Evolutionary conservation across 2,797 vertebrate species (phyloP).

Genomic region (Chaenodraco wilsoni): DNA sequence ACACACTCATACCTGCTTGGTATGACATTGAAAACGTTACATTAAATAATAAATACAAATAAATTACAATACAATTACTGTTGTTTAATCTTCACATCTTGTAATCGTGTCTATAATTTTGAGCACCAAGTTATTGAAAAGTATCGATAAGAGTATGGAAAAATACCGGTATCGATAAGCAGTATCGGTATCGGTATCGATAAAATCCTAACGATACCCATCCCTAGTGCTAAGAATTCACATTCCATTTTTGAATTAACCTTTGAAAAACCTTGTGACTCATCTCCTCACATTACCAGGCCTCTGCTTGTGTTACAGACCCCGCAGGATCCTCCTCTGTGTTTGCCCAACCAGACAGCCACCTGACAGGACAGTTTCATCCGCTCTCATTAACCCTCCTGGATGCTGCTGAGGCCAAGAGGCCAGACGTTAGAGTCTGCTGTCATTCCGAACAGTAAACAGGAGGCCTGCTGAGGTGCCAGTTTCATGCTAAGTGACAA

Average conservation of each 20-base stretch:
- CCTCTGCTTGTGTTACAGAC: conserved; percentile 12
- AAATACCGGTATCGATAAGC: no score
- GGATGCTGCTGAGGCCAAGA: conserved; percentile 44
- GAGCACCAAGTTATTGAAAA: no score
- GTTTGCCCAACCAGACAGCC: conserved; percentile 21
- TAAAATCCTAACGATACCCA: no score
- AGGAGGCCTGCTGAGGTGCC: conserved; percentile 60
- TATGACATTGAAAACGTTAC: no score
- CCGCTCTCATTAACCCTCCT: conserved; percentile 30
- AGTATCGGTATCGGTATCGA: no score
- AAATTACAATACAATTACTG: no score
- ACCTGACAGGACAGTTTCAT: conserved; percentile 27
- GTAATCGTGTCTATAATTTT: no score
- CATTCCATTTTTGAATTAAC: not conserved
- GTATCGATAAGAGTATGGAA: no score
- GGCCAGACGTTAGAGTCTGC: conserved; percentile 59
- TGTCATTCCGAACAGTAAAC: conserved; percentile 62
- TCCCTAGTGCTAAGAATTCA: not conserved
- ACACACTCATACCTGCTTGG: no score
- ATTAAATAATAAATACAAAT: no score
- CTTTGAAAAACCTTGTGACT: not conserved
- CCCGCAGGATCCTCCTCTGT: not conserved
- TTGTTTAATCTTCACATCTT: no score
- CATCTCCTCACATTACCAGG: not conserved
- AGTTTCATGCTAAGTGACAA: conserved; percentile 49